phyloP scores from a whole-genome alignment of 2,797 vertebrate genomes.

The Schizothorax lantsangensis region DNA sequence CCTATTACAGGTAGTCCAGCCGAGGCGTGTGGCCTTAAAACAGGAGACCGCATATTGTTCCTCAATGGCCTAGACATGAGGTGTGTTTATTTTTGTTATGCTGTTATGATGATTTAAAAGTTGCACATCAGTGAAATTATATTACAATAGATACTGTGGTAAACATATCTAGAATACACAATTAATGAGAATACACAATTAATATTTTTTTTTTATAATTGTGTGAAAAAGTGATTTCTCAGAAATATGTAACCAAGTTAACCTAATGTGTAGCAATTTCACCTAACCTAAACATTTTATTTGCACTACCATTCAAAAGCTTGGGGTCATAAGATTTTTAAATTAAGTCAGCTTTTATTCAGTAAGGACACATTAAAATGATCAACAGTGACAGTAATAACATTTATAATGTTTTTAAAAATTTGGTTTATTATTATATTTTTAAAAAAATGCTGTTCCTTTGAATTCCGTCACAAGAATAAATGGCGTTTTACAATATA shows the following conservation, averaged over 20 bases:
- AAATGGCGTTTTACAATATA: not conserved
- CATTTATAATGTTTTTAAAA: not conserved
- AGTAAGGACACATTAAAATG: not conserved
- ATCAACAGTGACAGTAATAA: not conserved
- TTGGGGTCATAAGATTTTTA: not conserved
- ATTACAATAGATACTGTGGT: not conserved
- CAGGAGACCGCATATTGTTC: conserved; percentile 94
- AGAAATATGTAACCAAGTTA: not conserved
- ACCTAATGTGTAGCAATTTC: not conserved
- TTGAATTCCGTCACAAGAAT: not conserved
- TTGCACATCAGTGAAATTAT: not conserved
- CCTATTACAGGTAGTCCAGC: conserved; percentile 88
- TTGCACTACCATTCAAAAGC: not conserved
- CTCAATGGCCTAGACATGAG: conserved; percentile 99
- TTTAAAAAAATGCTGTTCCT: not conserved
- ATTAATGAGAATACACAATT: not conserved
- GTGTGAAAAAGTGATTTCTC: not conserved
- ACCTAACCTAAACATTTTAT: not conserved
- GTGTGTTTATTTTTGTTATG: conserved; percentile 69
- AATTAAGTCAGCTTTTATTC: not conserved
- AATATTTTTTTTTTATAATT: not conserved
- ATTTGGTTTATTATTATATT: not conserved
- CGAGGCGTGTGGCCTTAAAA: conserved; percentile 91
- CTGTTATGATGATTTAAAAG: not conserved
- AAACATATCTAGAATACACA: not conserved